Evolutionary conservation across 92 coral and sea anemone genomes (phyloP).

Genomic region (Palythoa caribaeorum): DNA sequence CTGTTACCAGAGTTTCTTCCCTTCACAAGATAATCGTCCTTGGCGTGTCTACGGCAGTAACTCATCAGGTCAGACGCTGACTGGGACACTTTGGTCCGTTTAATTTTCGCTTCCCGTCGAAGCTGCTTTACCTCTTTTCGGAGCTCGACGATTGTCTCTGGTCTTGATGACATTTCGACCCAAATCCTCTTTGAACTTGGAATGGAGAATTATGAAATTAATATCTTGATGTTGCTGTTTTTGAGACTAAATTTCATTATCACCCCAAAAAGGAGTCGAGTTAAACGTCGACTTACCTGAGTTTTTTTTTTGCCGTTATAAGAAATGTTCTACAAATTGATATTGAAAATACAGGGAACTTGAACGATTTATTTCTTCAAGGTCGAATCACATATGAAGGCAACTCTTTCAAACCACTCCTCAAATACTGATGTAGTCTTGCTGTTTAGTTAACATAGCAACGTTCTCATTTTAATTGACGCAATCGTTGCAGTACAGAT

Average conservation of each 20-base stretch:
- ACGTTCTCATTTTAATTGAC: too few species aligned
- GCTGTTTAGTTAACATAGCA: neutral
- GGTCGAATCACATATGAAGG: too few species aligned
- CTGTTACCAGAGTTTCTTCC: conserved; percentile 24
- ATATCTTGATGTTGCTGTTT: conserved; percentile 10
- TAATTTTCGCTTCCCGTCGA: conserved; percentile 12
- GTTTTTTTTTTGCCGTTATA: neutral
- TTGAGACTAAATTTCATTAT: neutral
- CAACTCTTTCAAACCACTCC: too few species aligned
- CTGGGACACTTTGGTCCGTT: conserved; percentile 1
- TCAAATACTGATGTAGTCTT: too few species aligned
- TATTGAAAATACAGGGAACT: neutral
- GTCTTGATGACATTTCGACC: neutral
- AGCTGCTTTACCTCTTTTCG: conserved; percentile 28
- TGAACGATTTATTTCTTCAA: too few species aligned
- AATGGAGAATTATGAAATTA: neutral
- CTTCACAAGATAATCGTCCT: conserved; percentile 7
- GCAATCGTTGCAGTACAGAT: too few species aligned
- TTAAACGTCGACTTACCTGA: neutral
- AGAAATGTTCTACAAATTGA: neutral
- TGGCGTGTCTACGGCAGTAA: conserved; percentile 37
- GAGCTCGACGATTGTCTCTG: conserved; percentile 1
- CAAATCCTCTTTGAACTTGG: neutral
- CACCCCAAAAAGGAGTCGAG: conserved; percentile 1
- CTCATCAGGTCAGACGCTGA: conserved; percentile 14